Evolutionary conservation across 2,888 invertebrate species (phyloP).

Genomic region (Syrphus vitripennis): DNA sequence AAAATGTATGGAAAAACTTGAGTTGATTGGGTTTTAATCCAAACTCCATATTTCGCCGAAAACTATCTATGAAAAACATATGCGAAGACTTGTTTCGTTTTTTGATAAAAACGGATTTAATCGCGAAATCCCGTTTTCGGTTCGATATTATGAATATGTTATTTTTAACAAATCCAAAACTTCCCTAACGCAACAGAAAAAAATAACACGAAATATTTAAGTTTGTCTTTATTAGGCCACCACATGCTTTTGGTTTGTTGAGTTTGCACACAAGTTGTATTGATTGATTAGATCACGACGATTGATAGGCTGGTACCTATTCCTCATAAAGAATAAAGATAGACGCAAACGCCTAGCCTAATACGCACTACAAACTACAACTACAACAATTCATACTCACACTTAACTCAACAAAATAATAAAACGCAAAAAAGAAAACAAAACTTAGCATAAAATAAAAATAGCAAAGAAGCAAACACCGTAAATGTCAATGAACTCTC

Average conservation of each 20-base stretch:
- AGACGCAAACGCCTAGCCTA: not conserved
- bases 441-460: slow-evolving; percentile 1
- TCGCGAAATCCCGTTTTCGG: too few species aligned
- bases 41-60: too few species aligned
- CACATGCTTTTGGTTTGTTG: not conserved
- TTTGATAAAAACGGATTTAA: too few species aligned
- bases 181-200: not conserved
- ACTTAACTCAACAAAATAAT: not conserved
- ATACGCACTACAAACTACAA: slow-evolving; percentile 1
- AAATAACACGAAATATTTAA: not conserved
- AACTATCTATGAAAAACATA: too few species aligned
- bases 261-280: not conserved
- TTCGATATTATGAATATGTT: too few species aligned
- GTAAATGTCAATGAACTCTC: slow-evolving; percentile 65
- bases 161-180: not conserved
- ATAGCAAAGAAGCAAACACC: slow-evolving; percentile 40
- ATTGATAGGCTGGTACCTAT: not conserved
- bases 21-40: too few species aligned
- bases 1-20: too few species aligned
- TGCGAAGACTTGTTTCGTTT: too few species aligned
- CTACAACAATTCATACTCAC: not conserved
- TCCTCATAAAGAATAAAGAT: not conserved
- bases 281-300: not conserved
- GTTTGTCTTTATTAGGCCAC: not conserved
- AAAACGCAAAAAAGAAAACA: slow-evolving; percentile 10